A percentile compares a stretch with the other conserved stretches of the same genome.
phyloP scores from a whole-genome alignment of 2,113 vertebrate species.

The Tragulus kanchil region DNA sequence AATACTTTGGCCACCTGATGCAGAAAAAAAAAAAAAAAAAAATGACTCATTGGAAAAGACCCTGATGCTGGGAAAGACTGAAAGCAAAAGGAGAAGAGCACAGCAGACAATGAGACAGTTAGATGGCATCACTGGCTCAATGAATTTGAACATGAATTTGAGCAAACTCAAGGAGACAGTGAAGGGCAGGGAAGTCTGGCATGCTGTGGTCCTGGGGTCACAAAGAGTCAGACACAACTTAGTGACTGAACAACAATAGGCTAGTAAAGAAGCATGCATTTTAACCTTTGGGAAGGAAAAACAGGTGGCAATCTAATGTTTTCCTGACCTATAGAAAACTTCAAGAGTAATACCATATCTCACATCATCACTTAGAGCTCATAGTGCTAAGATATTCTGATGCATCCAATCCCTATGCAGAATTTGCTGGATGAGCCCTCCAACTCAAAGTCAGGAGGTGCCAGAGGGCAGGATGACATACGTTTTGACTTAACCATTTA shows the following conservation, averaged over 20 bases:
- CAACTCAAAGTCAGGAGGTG: no score
- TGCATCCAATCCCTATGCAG: neutral
- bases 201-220: neutral
- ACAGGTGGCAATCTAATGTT: neutral
- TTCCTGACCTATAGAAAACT: neutral
- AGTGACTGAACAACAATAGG: neutral
- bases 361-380: neutral
- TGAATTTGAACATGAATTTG: neutral
- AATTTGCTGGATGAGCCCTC: neutral
- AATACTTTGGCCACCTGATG: neutral
- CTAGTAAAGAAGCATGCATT: neutral
- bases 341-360: neutral
- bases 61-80: neutral
- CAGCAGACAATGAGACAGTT: neutral
- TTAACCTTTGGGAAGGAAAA: neutral
- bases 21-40: neutral
- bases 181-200: neutral
- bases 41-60: neutral
- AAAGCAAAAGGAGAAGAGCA: neutral
- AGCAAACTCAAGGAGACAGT: neutral
- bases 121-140: neutral
- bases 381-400: neutral
- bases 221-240: neutral
- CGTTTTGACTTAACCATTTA: neutral
- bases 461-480: no score